These are phyloP conservation scores for Anseranas semipalmata DNA, from an alignment of 2,113 vertebrate genomes.

Conservation along the genomic window DNA sequence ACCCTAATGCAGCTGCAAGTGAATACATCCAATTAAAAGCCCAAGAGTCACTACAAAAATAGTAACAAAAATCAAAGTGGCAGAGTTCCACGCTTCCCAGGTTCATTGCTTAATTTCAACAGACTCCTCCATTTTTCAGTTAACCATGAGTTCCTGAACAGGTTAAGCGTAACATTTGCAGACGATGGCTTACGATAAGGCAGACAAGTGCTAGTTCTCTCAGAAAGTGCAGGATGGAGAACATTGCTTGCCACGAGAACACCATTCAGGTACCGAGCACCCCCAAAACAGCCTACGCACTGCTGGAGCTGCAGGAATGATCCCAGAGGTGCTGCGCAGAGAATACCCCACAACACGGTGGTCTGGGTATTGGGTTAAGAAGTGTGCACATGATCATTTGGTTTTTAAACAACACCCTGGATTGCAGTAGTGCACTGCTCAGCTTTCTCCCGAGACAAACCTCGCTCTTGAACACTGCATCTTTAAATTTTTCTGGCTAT, in stretches of 20 bases:
- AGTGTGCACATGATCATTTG: rapidly evolving
- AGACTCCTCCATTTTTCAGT: neutral
- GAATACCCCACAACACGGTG: neutral
- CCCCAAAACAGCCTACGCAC: neutral
- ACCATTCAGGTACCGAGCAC: rapidly evolving
- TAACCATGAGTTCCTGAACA: neutral
- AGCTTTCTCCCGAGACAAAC: rapidly evolving
- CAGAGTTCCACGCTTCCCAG: neutral
- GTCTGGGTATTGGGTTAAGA: neutral
- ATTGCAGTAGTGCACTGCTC: rapidly evolving
- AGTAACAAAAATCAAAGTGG: neutral
- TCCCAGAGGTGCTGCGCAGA: neutral
- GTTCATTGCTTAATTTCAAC: neutral
- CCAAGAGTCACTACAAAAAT: slow-evolving; percentile 7
- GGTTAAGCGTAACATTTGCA: neutral
- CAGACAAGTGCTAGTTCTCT: neutral
- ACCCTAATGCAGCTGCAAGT: neutral
- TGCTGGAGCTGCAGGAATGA: neutral
- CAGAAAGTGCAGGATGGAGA: neutral
- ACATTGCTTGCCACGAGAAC: neutral
- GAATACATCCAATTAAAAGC: slow-evolving; percentile 11
- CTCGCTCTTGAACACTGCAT: slow-evolving; percentile 20
- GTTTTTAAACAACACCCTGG: neutral
- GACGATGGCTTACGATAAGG: neutral
- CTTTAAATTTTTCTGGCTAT: slow-evolving; percentile 72